Evolutionary conservation across 2,113 vertebrate genomes (phyloP).

Genomic region (Tragelaphus buxtoni): DNA sequence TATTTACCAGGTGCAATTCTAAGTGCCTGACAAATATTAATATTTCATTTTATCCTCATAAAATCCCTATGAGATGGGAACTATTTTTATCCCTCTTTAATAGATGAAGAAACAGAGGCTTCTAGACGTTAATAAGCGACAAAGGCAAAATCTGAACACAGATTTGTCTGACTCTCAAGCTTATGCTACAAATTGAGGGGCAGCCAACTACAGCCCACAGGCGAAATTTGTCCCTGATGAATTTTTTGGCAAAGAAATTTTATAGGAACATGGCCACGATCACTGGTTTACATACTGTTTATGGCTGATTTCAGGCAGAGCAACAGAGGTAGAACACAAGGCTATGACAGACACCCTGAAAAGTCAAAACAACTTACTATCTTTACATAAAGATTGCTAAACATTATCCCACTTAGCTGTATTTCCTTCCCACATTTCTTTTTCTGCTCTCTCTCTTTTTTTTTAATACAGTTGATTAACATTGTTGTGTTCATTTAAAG

Average conservation of each 20-base stretch:
- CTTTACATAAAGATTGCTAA: neutral
- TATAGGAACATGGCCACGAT: neutral
- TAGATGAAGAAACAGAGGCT: neutral
- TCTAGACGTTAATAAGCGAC: neutral
- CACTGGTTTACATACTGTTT: neutral
- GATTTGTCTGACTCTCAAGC: neutral
- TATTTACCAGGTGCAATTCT: neutral
- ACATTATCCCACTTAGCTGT: neutral
- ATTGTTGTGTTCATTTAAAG: neutral
- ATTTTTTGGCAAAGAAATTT: neutral
- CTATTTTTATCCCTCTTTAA: neutral
- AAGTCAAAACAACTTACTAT: neutral
- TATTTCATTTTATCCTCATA: neutral
- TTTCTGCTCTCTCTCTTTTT: neutral
- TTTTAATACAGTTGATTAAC: neutral
- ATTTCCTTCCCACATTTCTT: neutral
- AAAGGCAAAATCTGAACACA: neutral
- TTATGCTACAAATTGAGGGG: neutral
- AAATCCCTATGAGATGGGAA: neutral
- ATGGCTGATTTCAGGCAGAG: neutral
- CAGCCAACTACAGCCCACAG: neutral
- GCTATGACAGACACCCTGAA: neutral
- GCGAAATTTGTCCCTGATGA: neutral
- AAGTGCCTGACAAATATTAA: neutral
- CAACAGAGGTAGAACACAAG: neutral